phyloP scores from a whole-genome alignment of 1,140 invertebrate genomes.

The Drosophila rhopaloa region DNA sequence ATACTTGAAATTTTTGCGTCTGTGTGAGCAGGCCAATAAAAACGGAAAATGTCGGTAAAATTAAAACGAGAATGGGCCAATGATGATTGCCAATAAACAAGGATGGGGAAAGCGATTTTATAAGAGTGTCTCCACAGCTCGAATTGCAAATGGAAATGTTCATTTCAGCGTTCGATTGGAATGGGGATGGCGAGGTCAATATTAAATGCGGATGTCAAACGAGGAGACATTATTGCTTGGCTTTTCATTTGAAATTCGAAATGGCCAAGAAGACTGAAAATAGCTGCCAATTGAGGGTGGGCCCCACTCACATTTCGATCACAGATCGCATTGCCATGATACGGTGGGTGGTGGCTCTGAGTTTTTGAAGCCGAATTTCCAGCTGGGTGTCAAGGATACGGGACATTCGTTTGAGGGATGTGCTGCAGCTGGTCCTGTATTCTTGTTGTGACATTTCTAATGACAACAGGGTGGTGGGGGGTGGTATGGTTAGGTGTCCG shows the following conservation, averaged over 20 bases:
- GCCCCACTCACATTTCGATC: slow-evolving; percentile 8
- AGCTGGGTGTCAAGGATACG: slow-evolving; percentile 43
- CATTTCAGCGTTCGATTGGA: slow-evolving; percentile 12
- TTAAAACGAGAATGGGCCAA: slow-evolving; percentile 30
- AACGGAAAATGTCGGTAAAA: slow-evolving; percentile 31
- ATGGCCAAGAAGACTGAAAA: slow-evolving; percentile 52
- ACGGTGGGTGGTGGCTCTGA: neutral
- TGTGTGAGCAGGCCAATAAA: slow-evolving; percentile 29
- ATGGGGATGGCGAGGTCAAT: slow-evolving; percentile 8
- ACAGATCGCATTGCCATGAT: slow-evolving; percentile 38
- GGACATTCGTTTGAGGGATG: slow-evolving; percentile 26
- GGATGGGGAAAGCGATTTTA: slow-evolving; percentile 20
- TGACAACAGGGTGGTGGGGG: slow-evolving; percentile 52
- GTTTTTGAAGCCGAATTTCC: slow-evolving; percentile 30
- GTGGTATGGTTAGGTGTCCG: neutral
- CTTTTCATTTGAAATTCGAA: slow-evolving; percentile 68
- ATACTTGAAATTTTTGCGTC: slow-evolving; percentile 8
- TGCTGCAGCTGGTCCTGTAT: slow-evolving; percentile 68
- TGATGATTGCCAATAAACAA: slow-evolving; percentile 25
- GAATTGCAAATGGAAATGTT: slow-evolving; percentile 41
- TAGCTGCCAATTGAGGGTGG: slow-evolving; percentile 41
- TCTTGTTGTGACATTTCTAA: slow-evolving; percentile 81
- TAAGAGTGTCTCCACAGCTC: neutral
- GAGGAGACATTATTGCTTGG: slow-evolving; percentile 64
- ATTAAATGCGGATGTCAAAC: slow-evolving; percentile 76